Conservation (phyloP, 2,797 vertebrate species). For the Balearica regulorum region DNA sequence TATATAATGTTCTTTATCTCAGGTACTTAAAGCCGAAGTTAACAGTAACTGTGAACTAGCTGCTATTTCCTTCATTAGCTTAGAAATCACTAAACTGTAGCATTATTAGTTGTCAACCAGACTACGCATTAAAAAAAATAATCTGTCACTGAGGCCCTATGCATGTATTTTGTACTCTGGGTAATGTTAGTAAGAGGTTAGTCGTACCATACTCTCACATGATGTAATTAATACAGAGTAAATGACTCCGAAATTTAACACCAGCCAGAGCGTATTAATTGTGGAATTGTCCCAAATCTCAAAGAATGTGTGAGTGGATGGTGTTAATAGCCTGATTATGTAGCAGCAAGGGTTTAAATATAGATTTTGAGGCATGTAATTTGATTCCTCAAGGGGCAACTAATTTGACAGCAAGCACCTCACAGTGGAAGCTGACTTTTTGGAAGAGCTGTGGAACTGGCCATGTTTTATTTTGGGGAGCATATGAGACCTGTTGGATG, state of each 20-base stretch:
- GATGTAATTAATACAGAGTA: conserved; percentile 20
- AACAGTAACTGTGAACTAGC: fast-evolving
- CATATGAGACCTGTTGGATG: not conserved
- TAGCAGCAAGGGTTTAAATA: conserved; percentile 11
- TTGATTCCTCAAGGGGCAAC: not conserved
- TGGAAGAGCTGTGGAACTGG: not conserved
- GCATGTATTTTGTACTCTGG: not conserved
- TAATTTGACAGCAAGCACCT: not conserved
- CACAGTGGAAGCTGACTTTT: not conserved
- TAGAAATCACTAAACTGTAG: not conserved
- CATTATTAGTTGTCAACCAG: not conserved
- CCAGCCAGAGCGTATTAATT: not conserved
- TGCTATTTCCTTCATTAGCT: not conserved
- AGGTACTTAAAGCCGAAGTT: not conserved
- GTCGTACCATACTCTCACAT: not conserved
- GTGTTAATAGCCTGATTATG: conserved; percentile 34
- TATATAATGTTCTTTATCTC: not conserved
- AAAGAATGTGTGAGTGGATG: not conserved
- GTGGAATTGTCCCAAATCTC: conserved; percentile 33
- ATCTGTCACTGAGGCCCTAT: not conserved
- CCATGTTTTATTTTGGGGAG: not conserved
- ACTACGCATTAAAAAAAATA: not conserved
- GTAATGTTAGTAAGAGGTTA: not conserved
- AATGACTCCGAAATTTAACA: not conserved
- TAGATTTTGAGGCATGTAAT: not conserved